phyloP scores from a whole-genome alignment of 1,140 invertebrate genomes.

The Ectropis grisescens region DNA sequence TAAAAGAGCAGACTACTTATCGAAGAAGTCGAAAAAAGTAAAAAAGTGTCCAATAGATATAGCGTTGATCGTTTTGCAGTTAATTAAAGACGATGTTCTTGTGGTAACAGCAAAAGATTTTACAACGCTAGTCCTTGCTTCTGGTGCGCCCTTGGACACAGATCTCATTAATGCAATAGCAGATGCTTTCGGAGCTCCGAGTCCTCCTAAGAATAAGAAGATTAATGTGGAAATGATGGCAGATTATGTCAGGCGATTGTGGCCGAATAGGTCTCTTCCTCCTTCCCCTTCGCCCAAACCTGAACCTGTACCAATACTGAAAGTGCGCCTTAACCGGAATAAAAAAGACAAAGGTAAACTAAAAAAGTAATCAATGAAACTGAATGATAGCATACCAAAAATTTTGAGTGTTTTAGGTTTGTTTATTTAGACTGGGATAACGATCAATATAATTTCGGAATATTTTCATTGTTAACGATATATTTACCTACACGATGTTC shows the following conservation, averaged over 20 bases:
- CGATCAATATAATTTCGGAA: too few species aligned
- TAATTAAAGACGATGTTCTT: slow-evolving; percentile 25
- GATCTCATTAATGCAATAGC: slow-evolving; percentile 32
- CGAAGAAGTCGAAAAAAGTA: slow-evolving; percentile 18
- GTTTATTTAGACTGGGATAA: too few species aligned
- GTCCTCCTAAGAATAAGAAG: slow-evolving; percentile 19
- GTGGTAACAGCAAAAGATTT: slow-evolving; percentile 30
- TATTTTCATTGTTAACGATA: too few species aligned
- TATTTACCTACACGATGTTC: too few species aligned
- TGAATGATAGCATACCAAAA: too few species aligned
- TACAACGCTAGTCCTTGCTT: slow-evolving; percentile 6
- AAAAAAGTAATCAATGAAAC: too few species aligned
- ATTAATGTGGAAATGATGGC: slow-evolving; percentile 26
- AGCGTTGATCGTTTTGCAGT: slow-evolving; percentile 26
- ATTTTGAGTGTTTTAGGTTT: too few species aligned
- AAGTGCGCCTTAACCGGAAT: slow-evolving; percentile 5
- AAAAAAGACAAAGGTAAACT: slow-evolving; percentile 18
- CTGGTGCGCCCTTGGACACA: slow-evolving; percentile 22
- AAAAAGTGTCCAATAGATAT: slow-evolving; percentile 33
- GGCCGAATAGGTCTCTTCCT: slow-evolving; percentile 43
- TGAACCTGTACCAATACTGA: slow-evolving; percentile 15
- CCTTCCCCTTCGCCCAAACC: slow-evolving; percentile 38
- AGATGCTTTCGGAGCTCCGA: slow-evolving; percentile 26
- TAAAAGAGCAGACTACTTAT: slow-evolving; percentile 33
- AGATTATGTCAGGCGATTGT: slow-evolving; percentile 43